A percentile compares a stretch with the other conserved stretches of the same genome.
These are phyloP conservation scores for human DNA, from an alignment of 2,113 vertebrate species.

Conservation along the genomic window GRCh38 chr13:78282001-78282500, in stretches of 20 bases:
- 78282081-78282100: neutral
- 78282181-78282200: neutral
- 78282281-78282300: neutral
- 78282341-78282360: neutral
- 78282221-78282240: neutral
- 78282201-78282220: neutral
- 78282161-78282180: neutral
- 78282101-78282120: neutral
- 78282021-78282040: slow-evolving; percentile 18
- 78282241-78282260: neutral
- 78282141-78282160: neutral
- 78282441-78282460: neutral
- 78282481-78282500: neutral
- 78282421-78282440: neutral
- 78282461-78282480: neutral
- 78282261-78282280: neutral
- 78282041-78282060: slow-evolving; percentile 4
- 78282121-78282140: neutral
- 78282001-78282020: neutral
- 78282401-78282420: neutral
- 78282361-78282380: neutral
- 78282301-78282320: neutral
- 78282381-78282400: neutral
- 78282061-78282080: neutral
- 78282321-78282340: neutral